phyloP scores from a whole-genome alignment of 2,113 vertebrate genomes.

The Phycodurus eques region DNA sequence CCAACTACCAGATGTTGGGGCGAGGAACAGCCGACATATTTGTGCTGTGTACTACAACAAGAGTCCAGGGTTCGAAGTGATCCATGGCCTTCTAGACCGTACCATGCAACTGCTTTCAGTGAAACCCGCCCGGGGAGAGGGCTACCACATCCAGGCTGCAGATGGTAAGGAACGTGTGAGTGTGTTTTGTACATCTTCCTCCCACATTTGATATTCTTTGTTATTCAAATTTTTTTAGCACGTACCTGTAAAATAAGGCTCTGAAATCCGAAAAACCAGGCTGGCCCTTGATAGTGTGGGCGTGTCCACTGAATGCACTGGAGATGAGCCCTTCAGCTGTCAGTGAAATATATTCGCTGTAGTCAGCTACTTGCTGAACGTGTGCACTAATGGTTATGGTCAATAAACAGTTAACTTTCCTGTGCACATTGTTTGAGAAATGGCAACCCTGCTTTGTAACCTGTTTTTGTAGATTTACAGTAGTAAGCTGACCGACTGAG shows the following conservation, averaged over 20 bases:
- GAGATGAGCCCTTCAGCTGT: too few species aligned
- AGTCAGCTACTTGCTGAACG: too few species aligned
- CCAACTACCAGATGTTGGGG: slow-evolving; percentile 84
- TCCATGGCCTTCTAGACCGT: slow-evolving; percentile 95
- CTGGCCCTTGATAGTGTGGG: too few species aligned
- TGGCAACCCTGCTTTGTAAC: background rate
- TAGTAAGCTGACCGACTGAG: background rate
- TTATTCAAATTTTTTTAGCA: too few species aligned
- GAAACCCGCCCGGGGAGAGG: slow-evolving; percentile 72
- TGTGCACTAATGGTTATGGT: too few species aligned
- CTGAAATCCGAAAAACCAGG: too few species aligned
- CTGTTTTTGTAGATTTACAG: background rate
- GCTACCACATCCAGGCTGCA: slow-evolving; percentile 88
- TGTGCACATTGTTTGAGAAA: too few species aligned
- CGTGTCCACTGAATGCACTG: too few species aligned
- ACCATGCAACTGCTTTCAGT: slow-evolving; percentile 91
- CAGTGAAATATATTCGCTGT: too few species aligned
- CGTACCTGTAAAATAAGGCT: too few species aligned
- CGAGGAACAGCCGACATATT: slow-evolving; percentile 85
- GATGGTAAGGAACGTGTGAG: slow-evolving; percentile 74
- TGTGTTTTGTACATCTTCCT: background rate
- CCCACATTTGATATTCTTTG: background rate
- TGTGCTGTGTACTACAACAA: slow-evolving; percentile 93
- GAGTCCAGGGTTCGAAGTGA: slow-evolving; percentile 93
- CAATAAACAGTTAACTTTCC: too few species aligned